These are phyloP conservation scores for Tigriopus californicus DNA, from an alignment of 2,888 invertebrate genomes.

Conservation along the genomic window DNA sequence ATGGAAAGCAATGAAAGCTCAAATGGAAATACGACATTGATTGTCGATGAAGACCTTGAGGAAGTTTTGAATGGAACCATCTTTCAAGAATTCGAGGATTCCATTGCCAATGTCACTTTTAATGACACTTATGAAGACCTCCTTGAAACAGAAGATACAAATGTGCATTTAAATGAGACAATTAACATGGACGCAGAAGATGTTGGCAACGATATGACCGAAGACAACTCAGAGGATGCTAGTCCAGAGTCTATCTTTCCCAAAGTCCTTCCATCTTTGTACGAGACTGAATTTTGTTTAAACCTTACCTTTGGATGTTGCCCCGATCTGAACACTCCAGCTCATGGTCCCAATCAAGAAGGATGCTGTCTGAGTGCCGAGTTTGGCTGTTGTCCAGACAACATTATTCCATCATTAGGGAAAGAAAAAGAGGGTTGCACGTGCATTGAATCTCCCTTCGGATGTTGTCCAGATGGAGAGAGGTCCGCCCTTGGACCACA, in stretches of 20 bases:
- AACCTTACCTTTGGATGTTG: slow-evolving; percentile 35
- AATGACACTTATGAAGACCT: no score
- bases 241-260: no score
- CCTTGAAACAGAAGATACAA: no score
- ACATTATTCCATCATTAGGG: slow-evolving; percentile 55
- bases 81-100: no score
- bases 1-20: no score
- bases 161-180: background rate
- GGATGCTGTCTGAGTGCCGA: slow-evolving; percentile 60
- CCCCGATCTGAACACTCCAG: slow-evolving; percentile 61
- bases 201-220: background rate
- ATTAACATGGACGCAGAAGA: background rate
- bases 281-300: slow-evolving; percentile 16
- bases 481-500: background rate
- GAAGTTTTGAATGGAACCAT: no score
- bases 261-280: no score
- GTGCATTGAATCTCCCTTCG: slow-evolving; percentile 45
- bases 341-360: slow-evolving; percentile 46
- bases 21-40: no score
- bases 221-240: no score
- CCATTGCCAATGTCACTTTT: no score
- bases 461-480: slow-evolving; percentile 11
- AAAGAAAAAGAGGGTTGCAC: slow-evolving; percentile 51
- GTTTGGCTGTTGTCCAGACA: slow-evolving; percentile 73
- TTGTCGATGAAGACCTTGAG: no score